Base-by-base conservation (phyloP, 2,113 vertebrate genomes). In the Talpa occidentalis region DNA sequence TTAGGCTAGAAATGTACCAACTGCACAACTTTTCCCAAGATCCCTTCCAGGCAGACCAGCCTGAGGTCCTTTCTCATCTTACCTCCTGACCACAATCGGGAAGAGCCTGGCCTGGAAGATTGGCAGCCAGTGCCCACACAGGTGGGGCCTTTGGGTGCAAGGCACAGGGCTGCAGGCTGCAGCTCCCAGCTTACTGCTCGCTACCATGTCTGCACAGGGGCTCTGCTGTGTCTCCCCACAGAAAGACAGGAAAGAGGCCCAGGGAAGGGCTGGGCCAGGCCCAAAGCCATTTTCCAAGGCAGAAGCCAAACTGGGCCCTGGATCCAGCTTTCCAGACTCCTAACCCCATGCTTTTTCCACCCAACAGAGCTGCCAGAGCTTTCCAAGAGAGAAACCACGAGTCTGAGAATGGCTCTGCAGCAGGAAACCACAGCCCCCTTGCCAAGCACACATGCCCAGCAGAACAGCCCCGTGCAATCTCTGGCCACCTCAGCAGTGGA, bases 381-480 rank as follows among this genome's bases (percentile, higher is more conserved):
- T 95, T 83, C 54, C 64, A 74, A 82, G 80, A 88, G 64, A 88
- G 35, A 73, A 91, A 79, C 2, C 64, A 90, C 60, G 28, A 90
- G 40, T 92, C 67, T 66, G 79, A 87, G 76, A 92, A 87, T 42
- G 69, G 52, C 69, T 95, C 81, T 74, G n/a, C 60, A 87, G n/a
- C 88, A 79, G 91, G 70, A 96, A 95, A 93, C 76, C 79, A 52
- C 90, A 87, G 52, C 14, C 69, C n/a, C 10, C 17, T 91, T 64
- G 88, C 80, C 94, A 97, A 95, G n/a, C 24, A 47, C 66, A 70
- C 37, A 64, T 91, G 89, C 40, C 14, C 19, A 91, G 52, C 16
- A 44, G 26, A 92, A 80, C 35, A 84, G 52, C 26, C 37, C 35
- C 10, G 83, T 74, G 62, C 21, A 6, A 64, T 87, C 66, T 77